A percentile compares a stretch with the other conserved stretches of the same genome.
These are phyloP conservation scores for Bombus fervidus DNA, from an alignment of 1,140 invertebrate species.

Conservation along the genomic window DNA sequence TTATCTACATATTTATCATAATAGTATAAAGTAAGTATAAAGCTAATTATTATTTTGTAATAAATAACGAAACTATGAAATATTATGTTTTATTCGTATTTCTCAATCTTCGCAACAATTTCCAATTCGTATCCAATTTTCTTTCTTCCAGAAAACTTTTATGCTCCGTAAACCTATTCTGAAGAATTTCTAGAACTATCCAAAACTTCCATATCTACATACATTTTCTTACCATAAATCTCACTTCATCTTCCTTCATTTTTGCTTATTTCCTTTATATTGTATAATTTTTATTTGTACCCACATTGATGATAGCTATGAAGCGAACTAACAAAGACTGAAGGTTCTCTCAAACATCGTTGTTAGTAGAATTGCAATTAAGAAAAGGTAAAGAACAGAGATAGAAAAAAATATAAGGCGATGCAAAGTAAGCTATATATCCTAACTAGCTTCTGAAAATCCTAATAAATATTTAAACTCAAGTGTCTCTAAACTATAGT, in stretches of 20 bases:
- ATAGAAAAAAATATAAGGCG: not conserved
- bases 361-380: not conserved
- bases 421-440: slow-evolving; percentile 44
- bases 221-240: not conserved
- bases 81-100: too few species aligned
- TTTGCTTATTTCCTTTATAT: not conserved
- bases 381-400: too few species aligned
- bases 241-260: not conserved
- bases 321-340: not conserved
- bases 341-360: not conserved
- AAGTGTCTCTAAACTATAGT: not conserved
- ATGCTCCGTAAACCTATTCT: too few species aligned
- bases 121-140: not conserved
- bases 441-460: slow-evolving; percentile 28
- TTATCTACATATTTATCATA: not conserved
- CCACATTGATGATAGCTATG: not conserved
- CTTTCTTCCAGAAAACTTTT: too few species aligned
- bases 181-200: too few species aligned
- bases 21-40: not conserved
- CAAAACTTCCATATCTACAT: too few species aligned
- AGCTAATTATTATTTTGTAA: too few species aligned
- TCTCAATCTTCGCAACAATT: not conserved
- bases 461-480: slow-evolving; percentile 72
- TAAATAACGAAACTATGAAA: too few species aligned
- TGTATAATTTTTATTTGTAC: too few species aligned